Conservation (phyloP, 30 jellyfish, hydroid and myxozoan species). For the Mastigias papua region DNA sequence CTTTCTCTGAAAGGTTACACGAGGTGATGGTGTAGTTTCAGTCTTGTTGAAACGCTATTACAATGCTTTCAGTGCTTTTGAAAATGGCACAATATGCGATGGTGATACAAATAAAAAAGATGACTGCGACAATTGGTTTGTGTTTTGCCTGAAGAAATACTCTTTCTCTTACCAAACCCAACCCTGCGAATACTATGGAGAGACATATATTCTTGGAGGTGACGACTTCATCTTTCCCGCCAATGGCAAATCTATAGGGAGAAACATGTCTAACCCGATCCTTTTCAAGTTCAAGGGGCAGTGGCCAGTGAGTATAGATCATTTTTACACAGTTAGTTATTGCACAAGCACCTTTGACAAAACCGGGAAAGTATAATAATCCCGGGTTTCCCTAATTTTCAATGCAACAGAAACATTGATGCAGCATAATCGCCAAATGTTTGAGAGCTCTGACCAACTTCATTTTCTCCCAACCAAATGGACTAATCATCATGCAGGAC, state of each 20-base stretch:
- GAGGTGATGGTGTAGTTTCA: conserved; percentile 38
- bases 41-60: conserved; percentile 20
- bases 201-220: conserved; percentile 75
- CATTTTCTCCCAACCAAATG: too few species aligned
- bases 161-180: conserved; percentile 7
- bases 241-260: conserved; percentile 54
- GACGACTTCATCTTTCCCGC: conserved; percentile 61
- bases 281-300: conserved; percentile 36
- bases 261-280: conserved; percentile 68
- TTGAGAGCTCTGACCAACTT: background rate
- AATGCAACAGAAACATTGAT: too few species aligned
- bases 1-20: background rate
- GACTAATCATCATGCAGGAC: too few species aligned
- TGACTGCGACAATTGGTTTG: conserved; percentile 87
- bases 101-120: conserved; percentile 1
- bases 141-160: conserved; percentile 67
- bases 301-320: conserved; percentile 50
- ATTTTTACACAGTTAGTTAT: too few species aligned
- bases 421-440: background rate
- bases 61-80: conserved; percentile 19
- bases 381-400: too few species aligned
- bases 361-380: too few species aligned
- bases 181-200: conserved; percentile 48
- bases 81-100: conserved; percentile 42
- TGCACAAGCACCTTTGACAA: too few species aligned